These are phyloP conservation scores for Aporrectodea caliginosa DNA, from an alignment of 1,140 invertebrate genomes.

Conservation along the genomic window DNA sequence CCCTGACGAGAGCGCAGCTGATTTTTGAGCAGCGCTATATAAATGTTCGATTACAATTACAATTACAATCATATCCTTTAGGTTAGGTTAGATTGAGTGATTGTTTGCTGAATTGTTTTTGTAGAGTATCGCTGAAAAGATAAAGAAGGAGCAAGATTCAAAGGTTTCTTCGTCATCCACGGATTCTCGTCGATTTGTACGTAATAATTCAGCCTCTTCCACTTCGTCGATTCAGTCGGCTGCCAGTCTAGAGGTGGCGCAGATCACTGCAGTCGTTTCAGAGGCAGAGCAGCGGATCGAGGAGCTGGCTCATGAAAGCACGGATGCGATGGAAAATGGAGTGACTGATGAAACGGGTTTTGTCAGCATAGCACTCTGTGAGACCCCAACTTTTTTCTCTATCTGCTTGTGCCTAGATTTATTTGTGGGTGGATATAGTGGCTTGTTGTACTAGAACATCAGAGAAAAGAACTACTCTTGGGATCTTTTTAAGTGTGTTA, in stretches of 20 bases:
- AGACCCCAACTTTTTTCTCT: no score
- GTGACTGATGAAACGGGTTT: background rate
- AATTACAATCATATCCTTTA: no score
- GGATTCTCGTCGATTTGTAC: background rate
- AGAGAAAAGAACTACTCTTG: background rate
- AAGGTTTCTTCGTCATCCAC: background rate
- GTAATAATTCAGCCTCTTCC: conserved; percentile 8
- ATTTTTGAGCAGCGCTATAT: no score
- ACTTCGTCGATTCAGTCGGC: background rate
- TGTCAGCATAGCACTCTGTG: background rate
- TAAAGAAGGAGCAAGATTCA: conserved; percentile 8
- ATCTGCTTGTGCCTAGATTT: no score
- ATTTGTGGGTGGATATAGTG: background rate
- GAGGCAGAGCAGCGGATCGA: background rate
- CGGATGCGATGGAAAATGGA: background rate
- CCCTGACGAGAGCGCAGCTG: no score
- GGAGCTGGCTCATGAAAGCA: background rate
- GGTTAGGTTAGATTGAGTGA: no score
- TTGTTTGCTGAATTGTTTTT: no score
- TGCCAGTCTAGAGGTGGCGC: conserved; percentile 25
- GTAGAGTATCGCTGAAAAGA: conserved; percentile 25
- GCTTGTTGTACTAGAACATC: background rate
- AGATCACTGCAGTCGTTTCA: conserved; percentile 7
- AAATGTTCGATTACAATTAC: no score
- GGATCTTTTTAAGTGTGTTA: background rate